These are phyloP conservation scores for Masnerella sp. DNA, from an alignment of 2,888 invertebrate genomes.

Conservation along the genomic window DNA sequence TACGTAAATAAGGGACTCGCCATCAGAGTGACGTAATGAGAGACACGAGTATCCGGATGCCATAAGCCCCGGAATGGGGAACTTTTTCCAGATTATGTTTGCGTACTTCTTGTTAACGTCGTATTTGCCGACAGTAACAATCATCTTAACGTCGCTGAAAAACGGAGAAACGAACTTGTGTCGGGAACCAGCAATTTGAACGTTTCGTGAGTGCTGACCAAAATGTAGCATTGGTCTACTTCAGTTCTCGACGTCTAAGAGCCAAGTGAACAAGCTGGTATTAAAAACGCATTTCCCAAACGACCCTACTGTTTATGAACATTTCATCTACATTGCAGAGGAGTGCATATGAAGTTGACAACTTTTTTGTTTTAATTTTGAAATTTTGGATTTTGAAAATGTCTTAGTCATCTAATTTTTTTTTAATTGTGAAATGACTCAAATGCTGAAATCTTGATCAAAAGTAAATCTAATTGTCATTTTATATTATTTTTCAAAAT, in stretches of 20 bases:
- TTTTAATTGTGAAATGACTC: too few relatives aligned
- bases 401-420: too few relatives aligned
- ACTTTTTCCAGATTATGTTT: constrained; percentile 63
- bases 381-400: too few relatives aligned
- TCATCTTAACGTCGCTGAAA: constrained; percentile 53
- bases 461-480: too few relatives aligned
- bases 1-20: constrained; percentile 62
- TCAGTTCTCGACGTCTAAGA: background rate
- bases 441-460: too few relatives aligned
- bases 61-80: constrained; percentile 54
- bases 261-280: background rate
- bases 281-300: too few relatives aligned
- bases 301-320: too few relatives aligned
- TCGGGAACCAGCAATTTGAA: constrained; percentile 29
- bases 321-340: too few relatives aligned
- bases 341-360: too few relatives aligned
- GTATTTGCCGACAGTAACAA: constrained; percentile 62
- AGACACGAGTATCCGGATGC: constrained; percentile 61
- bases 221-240: constrained; percentile 33
- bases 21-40: constrained; percentile 61
- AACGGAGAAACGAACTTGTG: constrained; percentile 20
- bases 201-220: constrained; percentile 28
- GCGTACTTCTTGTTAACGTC: constrained; percentile 65
- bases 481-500: too few relatives aligned
- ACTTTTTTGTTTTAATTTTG: too few relatives aligned